A percentile compares a stretch with the other conserved stretches of the same genome.
These are phyloP conservation scores for Vulpes lagopus DNA, from an alignment of 2,113 vertebrate genomes.

Conservation along the genomic window DNA sequence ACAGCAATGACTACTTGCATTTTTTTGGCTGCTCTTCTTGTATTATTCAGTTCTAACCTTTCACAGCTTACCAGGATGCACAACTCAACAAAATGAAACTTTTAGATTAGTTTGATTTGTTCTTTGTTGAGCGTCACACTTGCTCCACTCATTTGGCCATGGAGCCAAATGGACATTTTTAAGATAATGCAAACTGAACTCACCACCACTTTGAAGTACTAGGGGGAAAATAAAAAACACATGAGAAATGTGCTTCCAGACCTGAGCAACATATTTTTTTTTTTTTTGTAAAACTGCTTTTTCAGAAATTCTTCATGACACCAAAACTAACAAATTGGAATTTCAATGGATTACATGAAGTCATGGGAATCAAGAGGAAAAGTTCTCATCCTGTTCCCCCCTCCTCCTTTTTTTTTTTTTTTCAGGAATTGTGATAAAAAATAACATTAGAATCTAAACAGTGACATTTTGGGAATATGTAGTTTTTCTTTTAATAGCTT, in stretches of 20 bases:
- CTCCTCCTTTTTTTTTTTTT: neutral
- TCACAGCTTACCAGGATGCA: neutral
- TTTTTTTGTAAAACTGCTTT: neutral
- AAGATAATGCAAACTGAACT: neutral
- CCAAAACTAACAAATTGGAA: neutral
- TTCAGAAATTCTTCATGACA: neutral
- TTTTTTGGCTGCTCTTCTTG: neutral
- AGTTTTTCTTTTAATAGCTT: neutral
- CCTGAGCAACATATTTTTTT: neutral
- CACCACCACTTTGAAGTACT: neutral
- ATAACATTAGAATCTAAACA: neutral
- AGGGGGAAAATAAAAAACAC: neutral
- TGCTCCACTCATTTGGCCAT: neutral
- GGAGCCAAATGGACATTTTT: neutral
- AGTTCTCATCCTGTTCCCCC: neutral
- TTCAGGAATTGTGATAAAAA: neutral
- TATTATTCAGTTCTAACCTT: neutral
- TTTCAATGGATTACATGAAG: neutral
- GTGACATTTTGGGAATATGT: neutral
- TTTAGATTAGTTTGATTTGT: neutral
- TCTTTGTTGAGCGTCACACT: neutral
- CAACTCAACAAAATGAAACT: neutral
- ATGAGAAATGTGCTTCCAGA: neutral
- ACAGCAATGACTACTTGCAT: neutral
- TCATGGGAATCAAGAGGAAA: neutral